Evolutionary conservation across 2,797 vertebrate species (phyloP), one percentile per base, ranked within the genome.

Genomic region (Myripristis jacobus): DNA sequence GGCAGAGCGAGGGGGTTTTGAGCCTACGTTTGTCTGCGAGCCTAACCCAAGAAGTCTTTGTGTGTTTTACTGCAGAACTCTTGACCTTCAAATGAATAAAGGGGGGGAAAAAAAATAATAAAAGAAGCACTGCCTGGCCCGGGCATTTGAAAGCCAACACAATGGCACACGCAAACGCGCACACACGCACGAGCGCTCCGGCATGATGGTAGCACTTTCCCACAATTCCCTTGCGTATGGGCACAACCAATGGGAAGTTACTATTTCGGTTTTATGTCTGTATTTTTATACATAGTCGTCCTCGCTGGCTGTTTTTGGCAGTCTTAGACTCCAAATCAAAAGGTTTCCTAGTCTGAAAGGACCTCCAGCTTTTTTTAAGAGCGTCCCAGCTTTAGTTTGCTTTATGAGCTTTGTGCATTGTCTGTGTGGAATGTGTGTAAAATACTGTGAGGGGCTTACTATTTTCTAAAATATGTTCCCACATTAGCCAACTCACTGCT

Each of bases 381-480:
- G 55, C 29, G 78, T 82, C 69, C 71, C 0, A 29, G 19, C 47
- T 12, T 36, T 56, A 66, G 6, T 52, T 66, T 7, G 4, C 60
- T 88, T 87, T 77, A 79, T 77, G 80, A 75, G 81, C 60, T 81
- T 62, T 57, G 34, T 69, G 51, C 70, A 68, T 87, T 83, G 80
- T 91, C 77, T 85, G 75, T 47, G 7, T 62, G 85, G 89, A 84
- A 88, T 90, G 67, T 72, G 60, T 77, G 21, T 87, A 77, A 87
- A 84, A 62, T 44, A 66, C 61, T 47, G 16, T 1, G 9, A 78
- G 60, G 65, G 53, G 48, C 66, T 77, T 76, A 34, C 44, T 67
- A 51, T 81, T 77, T 34, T 58, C 50, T 76, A 4, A 83, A 80
- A 53, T 48, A 84, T 75, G 73, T 71, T 70, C 63, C 70, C 31